Evolutionary conservation across 2,113 vertebrate genomes (phyloP), one percentile per base, ranked within the genome.

Genomic region (Urocolius indicus): DNA sequence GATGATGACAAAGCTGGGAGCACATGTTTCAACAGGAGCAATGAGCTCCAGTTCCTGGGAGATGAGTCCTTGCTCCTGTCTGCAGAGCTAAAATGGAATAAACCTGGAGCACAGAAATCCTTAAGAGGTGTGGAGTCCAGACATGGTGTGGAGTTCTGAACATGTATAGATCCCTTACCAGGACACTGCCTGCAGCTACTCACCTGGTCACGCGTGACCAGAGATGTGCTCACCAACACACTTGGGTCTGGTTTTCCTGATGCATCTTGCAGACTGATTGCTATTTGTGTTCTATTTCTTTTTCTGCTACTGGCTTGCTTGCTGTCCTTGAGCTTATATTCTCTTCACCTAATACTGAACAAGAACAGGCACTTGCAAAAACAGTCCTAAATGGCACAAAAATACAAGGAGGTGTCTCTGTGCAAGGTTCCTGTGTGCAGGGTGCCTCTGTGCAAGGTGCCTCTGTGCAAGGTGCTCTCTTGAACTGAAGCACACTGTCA

Each of bases 121-220:
- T 19, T 2, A 8, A 6, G 24, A 20, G 45, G 13, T 4, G 13
- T 5, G 43, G 68, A 75, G 41, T 27, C 20, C 87, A 45, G 52
- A 16, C n/a, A 18, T 45, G 75, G 3, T 3, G 32, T 2, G 27
- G 73, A 24, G 23, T 2, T 17, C 81, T 82, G 71, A 58, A 41
- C 67, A 10, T 0, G 1, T 7, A 24, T 1, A 34, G 41, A n/a
- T 13, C 49, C 74, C 41, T 16, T 20, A 1, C 16, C 6, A 74
- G 67, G 67, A 66, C 20, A 5, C 23, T 6, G 20, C 29, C 8
- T 5, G 48, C 36, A 41, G 14, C 61, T 46, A 10, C 71, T 66
- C 71, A 49, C 4, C 73, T 23, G 55, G 4, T 54, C 52, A 11
- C 68, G 1, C 1, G 3, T 0, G 16, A 30, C 51, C 51, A 34